Conservation (phyloP, 2,797 vertebrate species). For the Hemitrygon akajei region DNA sequence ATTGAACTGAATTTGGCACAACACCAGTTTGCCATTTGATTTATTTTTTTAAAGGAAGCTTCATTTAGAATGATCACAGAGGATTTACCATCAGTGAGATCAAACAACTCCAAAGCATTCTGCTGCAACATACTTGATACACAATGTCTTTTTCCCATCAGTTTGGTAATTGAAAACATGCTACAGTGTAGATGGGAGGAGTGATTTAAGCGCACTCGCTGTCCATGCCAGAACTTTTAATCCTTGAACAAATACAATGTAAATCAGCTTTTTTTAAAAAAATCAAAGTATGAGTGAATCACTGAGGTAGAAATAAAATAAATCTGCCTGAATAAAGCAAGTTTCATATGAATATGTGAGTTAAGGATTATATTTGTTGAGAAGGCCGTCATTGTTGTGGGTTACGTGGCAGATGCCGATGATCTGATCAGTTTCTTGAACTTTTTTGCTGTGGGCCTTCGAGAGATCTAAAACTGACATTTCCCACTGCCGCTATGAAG, state of each 20-base stretch:
- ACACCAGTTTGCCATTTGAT: conserved; percentile 6
- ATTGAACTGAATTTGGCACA: background rate
- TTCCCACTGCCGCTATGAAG: background rate
- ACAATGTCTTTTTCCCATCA: conserved; percentile 19
- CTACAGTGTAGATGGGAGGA: background rate
- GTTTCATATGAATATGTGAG: background rate
- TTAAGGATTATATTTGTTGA: background rate
- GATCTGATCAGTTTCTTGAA: background rate
- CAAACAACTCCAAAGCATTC: conserved; percentile 34
- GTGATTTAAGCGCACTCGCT: background rate
- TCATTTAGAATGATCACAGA: conserved; percentile 18
- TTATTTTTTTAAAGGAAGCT: conserved; percentile 24
- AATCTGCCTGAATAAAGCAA: background rate
- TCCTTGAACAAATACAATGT: background rate
- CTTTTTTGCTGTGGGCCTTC: background rate
- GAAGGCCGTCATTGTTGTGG: background rate
- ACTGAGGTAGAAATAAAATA: background rate
- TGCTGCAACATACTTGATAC: background rate
- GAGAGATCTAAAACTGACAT: background rate
- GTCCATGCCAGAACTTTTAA: background rate
- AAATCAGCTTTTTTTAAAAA: background rate
- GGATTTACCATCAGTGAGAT: conserved; percentile 21
- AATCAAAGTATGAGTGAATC: background rate
- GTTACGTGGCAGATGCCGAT: background rate
- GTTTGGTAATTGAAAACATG: conserved; percentile 31